Evolutionary conservation across 2,113 vertebrate species (phyloP).

Genomic region (Pterocles gutturalis): DNA sequence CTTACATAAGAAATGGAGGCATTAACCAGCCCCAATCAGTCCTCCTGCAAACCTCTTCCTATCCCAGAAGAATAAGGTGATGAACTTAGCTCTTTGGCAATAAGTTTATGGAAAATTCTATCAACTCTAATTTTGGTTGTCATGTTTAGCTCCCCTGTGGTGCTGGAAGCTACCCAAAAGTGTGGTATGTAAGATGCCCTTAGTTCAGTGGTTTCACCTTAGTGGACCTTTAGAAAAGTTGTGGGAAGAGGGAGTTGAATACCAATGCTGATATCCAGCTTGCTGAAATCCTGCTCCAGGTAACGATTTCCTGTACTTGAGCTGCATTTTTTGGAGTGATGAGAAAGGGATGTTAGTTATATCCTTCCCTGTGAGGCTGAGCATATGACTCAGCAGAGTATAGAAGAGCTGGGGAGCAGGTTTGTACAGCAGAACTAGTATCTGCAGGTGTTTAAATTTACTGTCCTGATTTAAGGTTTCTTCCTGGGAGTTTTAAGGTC

Average conservation of each 20-base stretch:
- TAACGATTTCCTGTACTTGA: not conserved
- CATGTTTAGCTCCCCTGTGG: not conserved
- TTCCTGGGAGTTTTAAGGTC: not conserved
- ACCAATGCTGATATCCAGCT: not conserved
- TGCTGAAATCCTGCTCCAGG: not conserved
- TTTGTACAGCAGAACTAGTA: not conserved
- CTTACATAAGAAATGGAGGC: not conserved
- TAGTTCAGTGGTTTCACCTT: not conserved
- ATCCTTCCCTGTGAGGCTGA: not conserved
- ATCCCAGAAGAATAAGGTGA: not conserved
- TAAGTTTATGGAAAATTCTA: not conserved
- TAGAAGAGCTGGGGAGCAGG: not conserved
- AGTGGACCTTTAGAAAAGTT: not conserved
- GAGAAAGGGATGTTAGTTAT: not conserved
- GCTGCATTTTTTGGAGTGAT: not conserved
- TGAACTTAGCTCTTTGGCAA: not conserved
- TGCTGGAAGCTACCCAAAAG: not conserved
- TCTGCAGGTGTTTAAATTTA: not conserved
- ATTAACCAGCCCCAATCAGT: not conserved
- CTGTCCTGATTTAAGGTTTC: not conserved
- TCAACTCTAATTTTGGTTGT: not conserved
- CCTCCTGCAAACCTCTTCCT: not conserved
- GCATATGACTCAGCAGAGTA: not conserved
- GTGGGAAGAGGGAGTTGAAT: not conserved
- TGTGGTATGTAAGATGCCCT: not conserved